Percentiles rank a stretch among this genome's conserved stretches.
Evolutionary conservation across 2,113 vertebrate genomes (phyloP).

Genomic region (Acinonyx jubatus): DNA sequence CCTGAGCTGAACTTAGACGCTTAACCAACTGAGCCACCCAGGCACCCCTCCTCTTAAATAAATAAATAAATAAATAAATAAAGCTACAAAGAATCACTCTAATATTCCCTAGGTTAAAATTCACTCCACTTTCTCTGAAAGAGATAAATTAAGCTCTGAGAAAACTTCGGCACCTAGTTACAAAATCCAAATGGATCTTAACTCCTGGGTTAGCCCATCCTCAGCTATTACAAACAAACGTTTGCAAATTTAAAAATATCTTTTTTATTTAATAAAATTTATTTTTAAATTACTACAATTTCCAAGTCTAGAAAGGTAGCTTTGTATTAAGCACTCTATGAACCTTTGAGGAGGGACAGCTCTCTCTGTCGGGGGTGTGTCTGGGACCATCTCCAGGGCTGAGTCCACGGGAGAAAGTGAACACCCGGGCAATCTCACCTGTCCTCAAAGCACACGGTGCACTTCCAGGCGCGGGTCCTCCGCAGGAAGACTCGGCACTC

Average conservation of each 20-base stretch:
- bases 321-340: rapidly evolving
- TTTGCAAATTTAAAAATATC: background rate
- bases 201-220: background rate
- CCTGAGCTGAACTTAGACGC: no score
- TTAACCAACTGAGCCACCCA: no score
- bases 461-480: slow-evolving; percentile 87
- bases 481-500: slow-evolving; percentile 86
- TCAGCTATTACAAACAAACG: background rate
- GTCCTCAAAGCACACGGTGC: slow-evolving; percentile 92
- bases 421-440: slow-evolving; percentile 81
- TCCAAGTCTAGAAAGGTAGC: background rate
- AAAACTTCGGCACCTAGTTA: background rate
- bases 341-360: background rate
- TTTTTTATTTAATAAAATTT: background rate
- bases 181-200: background rate
- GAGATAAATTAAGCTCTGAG: background rate
- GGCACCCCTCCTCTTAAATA: background rate
- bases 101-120: no score
- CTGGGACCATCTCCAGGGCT: rapidly evolving
- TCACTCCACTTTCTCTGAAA: background rate
- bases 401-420: rapidly evolving
- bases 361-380: rapidly evolving
- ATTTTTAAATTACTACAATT: background rate
- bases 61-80: background rate
- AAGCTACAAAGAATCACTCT: rapidly evolving